Evolutionary conservation across 1,140 invertebrate species (phyloP), one percentile per base, ranked within the genome.

Genomic region (Melanaphis sacchari): DNA sequence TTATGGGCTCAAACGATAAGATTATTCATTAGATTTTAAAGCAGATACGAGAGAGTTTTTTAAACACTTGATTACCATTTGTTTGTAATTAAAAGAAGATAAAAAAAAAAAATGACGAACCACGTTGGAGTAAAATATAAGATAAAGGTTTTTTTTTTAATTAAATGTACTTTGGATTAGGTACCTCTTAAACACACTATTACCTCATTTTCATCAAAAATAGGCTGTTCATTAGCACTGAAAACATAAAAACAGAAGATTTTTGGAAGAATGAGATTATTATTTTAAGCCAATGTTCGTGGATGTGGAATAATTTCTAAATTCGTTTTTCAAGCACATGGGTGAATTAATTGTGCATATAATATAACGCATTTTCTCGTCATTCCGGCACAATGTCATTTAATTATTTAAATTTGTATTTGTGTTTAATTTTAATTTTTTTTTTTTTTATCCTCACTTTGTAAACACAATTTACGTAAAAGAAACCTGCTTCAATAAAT

Each of bases 81-180:
- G 31, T 87, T 87, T 46, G 31, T 49, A 43, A 46, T 43, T 31
- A 46, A 87, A 84, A 46, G n/a, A 2, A 46, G n/a, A 36, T 46
- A 22, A 18, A 46, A 87, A n/a, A n/a, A 85, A 85, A 87, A 46
- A 46, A 46, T 87, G 43, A 87, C 3, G 43, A 87, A 31, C 41
- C n/a, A 43, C 85, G 31, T 87, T 46, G 31, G 21, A 87, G 31
- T 0, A 87, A 18, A 43, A 87, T 87, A 87, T 22, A n/a, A 87
- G 85, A 87, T 46, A 49, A 87, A 87, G 85, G 41, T 84, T 84
- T 41, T 84, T 40, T 76, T 87, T 87, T 87, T 87, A 87, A 87
- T 87, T 87, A 87, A 87, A 87, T 36, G 22, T 87, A 87, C 11
- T 87, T 87, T 18, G 4, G 43, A 87, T 87, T 87, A n/a, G n/a